Base-by-base conservation (phyloP, 1,140 invertebrate genomes). In the Octopus sinensis region DNA sequence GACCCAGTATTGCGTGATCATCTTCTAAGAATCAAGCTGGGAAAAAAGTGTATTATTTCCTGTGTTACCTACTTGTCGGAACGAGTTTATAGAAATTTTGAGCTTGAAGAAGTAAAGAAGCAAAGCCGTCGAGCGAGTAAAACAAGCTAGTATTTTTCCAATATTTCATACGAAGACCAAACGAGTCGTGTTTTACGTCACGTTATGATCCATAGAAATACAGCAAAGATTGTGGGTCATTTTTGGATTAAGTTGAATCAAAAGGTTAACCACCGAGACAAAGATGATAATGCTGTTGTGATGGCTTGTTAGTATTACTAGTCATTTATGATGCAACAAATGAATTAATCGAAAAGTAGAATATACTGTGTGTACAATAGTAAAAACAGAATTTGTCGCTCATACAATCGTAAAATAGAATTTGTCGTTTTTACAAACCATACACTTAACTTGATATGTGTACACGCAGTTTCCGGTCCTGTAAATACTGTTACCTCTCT, bases 71-170 rank as follows among this genome's bases (percentile, higher is more conserved):
- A 68, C 62, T 68, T 13, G 12, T 68, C 62, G n/a, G 62, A 68
- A 68, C 62, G 62, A 68, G 62, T 68, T 68, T 68, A 68, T 68
- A n/a, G 62, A 68, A 68, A 68, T 68, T 68, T 68, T n/a, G n/a
- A 3, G 62, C 30, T 43, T 43, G 3, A n/a, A 68, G n/a, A 68
- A 68, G 12, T 12, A 13, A 68, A 68, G 62, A 68, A 68, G 3
- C 62, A 68, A 68, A 68, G 62, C n/a, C 62, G n/a, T 68, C n/a
- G 62, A 68, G 62, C 62, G 62, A 68, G 62, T 68, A 68, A 68
- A 68, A 68, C 62, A 68, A 68, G 62, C 62, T 2, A 68, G 62
- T 68, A 68, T 68, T 68, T 68, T 68, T 68, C 62, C n/a, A n/a
- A 68, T 68, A 68, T 68, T 68, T 68, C 3, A 13, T 68, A 68